These are phyloP conservation scores for Accipiter virgatus DNA, from an alignment of 2,113 vertebrate genomes.

Conservation along the genomic window DNA sequence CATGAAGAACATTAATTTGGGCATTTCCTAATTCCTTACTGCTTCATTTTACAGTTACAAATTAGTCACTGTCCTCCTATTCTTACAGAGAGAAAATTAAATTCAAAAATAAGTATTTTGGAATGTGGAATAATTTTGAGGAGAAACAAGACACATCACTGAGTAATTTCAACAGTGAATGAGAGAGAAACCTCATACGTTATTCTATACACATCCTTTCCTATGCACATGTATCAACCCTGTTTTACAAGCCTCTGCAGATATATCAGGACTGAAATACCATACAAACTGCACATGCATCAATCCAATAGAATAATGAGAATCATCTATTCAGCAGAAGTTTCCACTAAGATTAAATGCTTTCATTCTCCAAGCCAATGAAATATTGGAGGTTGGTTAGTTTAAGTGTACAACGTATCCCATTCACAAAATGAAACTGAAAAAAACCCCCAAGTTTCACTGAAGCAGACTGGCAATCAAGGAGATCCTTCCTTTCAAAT, in stretches of 20 bases:
- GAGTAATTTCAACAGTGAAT: not conserved
- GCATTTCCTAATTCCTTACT: not conserved
- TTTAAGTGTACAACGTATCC: not conserved
- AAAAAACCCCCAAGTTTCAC: not conserved
- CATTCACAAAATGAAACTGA: slow-evolving; percentile 26
- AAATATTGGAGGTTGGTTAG: not conserved
- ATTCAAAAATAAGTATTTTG: not conserved
- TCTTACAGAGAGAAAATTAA: not conserved
- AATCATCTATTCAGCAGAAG: slow-evolving; percentile 4
- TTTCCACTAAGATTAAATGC: slow-evolving; percentile 25
- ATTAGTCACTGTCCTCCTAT: not conserved
- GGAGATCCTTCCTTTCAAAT: not conserved
- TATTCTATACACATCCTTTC: not conserved
- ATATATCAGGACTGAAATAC: not conserved
- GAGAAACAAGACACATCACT: slow-evolving; percentile 7
- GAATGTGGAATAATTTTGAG: not conserved
- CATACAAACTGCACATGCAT: not conserved
- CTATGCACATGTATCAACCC: not conserved
- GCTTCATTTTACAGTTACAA: slow-evolving; percentile 17
- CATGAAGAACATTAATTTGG: not conserved
- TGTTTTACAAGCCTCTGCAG: not conserved
- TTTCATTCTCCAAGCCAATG: not conserved
- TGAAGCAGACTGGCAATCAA: not conserved
- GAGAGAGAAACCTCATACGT: not conserved
- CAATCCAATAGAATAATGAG: not conserved